Base-by-base conservation (phyloP, 2,888 invertebrate species). In the Elmis aenea region DNA sequence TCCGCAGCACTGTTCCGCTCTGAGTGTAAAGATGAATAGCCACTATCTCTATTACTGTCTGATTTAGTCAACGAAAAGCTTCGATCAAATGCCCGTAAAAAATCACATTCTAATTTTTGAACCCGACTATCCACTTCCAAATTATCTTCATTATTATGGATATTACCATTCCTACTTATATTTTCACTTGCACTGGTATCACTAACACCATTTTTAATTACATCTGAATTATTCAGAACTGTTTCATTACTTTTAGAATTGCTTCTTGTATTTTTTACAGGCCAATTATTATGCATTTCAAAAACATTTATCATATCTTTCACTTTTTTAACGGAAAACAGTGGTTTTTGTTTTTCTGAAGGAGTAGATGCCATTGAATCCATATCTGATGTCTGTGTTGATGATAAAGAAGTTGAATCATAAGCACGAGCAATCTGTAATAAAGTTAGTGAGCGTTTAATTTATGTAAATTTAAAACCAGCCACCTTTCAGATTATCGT, bases 331-430 rank as follows among this genome's bases (percentile, higher is more conserved):
- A 10, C 12, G 11, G 29, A 20, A 5, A 23, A 9, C 9, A 54
- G 43, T 8, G 46, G 25, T 30, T 58, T 57, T 23, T 54, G 55
- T 35, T 61, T 61, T 23, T 63, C 62, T 13, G 59, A 57, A 13
- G 67, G 66, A 14, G 60, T 60, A 11, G 70, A 69, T 9, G 63
- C 56, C 15, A 61, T 51, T 3, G 70, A 69, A 43, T 71, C 71
- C 20, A 66, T 57, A 48, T 70, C 70, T 3, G 69, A 69, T n/a
- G 65, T 63, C 31, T 61, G 57, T 21, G 54, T 37, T 4, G 65
- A 64, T 3, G 61, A 50, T 3, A 64, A 62, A 4, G 63, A 64
- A 33, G 58, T 55, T 40, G 29, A 5, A 11, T 12, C 12, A 1
- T 2, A 26, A 6, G 3, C 9, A 4, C 5, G n/a, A 13, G 26